These are phyloP conservation scores for Mimachlamys varia DNA, from an alignment of 2,888 invertebrate genomes.

Conservation along the genomic window DNA sequence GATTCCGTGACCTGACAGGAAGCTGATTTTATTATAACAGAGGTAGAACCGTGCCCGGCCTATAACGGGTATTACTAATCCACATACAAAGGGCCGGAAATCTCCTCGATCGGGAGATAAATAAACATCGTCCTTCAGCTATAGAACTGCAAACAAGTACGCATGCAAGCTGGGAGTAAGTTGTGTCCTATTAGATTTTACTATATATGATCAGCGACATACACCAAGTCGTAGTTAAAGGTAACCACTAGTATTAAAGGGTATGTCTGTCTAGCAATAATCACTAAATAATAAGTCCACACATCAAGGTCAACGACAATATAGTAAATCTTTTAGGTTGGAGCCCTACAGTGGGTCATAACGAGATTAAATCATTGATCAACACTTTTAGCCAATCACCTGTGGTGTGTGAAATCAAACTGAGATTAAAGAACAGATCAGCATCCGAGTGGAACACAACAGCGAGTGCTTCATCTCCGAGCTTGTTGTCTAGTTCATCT, in stretches of 20 bases:
- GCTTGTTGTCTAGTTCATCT: too few relatives aligned
- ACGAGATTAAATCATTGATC: neutral
- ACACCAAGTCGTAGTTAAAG: neutral
- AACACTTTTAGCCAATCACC: neutral
- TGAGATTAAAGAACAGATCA: neutral
- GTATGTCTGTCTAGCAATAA: neutral
- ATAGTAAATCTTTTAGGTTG: too few relatives aligned
- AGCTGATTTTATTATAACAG: neutral
- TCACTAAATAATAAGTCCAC: too few relatives aligned
- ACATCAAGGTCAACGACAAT: too few relatives aligned
- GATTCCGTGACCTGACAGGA: constrained; percentile 3
- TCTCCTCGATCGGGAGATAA: neutral
- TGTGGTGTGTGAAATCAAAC: constrained; percentile 13
- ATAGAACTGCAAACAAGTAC: neutral
- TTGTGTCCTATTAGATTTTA: neutral
- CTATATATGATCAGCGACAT: neutral
- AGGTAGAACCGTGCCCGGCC: neutral
- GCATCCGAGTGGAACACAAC: neutral
- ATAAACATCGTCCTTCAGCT: neutral
- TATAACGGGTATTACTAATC: neutral
- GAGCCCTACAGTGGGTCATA: neutral
- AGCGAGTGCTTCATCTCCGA: neutral
- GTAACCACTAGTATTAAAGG: neutral
- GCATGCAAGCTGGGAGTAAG: neutral
- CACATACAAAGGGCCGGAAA: constrained; percentile 7